These are phyloP conservation scores for Neoitamus cyanurus DNA, from an alignment of 2,888 invertebrate species.

Conservation along the genomic window DNA sequence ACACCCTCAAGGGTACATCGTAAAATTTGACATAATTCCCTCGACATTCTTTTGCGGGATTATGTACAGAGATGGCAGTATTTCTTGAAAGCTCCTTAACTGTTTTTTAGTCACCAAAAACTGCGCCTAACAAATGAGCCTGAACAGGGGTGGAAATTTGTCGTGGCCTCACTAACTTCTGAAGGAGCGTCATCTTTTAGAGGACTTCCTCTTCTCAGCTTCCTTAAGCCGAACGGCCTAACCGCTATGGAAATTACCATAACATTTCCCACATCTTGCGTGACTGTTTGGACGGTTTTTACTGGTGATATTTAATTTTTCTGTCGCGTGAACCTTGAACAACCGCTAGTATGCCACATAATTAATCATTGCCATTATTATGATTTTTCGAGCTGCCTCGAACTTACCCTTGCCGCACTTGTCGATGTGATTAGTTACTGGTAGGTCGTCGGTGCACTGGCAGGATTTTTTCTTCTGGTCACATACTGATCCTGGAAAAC, in stretches of 20 bases:
- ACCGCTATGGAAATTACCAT: not conserved
- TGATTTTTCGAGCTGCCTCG: not conserved
- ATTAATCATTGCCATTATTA: not conserved
- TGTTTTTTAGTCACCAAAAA: not conserved
- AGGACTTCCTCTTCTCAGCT: not conserved
- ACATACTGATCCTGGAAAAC: conserved; percentile 80
- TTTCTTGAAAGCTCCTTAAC: not conserved
- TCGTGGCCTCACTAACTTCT: not conserved
- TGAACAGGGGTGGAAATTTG: not conserved
- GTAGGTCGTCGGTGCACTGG: conserved; percentile 77
- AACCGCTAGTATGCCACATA: not conserved
- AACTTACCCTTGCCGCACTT: conserved; percentile 85
- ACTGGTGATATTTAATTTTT: not conserved
- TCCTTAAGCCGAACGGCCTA: not conserved
- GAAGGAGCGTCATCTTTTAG: not conserved
- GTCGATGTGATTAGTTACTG: conserved; percentile 84
- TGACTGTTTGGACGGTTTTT: not conserved
- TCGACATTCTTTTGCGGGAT: not conserved
- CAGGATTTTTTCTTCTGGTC: conserved; percentile 76
- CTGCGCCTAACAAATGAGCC: not conserved
- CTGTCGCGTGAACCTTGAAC: not conserved
- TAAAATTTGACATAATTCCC: not conserved
- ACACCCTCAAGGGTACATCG: not conserved
- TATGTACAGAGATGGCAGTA: not conserved
- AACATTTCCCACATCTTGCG: not conserved